Conservation (phyloP, 2,797 vertebrate species). For the Perodicticus potto region DNA sequence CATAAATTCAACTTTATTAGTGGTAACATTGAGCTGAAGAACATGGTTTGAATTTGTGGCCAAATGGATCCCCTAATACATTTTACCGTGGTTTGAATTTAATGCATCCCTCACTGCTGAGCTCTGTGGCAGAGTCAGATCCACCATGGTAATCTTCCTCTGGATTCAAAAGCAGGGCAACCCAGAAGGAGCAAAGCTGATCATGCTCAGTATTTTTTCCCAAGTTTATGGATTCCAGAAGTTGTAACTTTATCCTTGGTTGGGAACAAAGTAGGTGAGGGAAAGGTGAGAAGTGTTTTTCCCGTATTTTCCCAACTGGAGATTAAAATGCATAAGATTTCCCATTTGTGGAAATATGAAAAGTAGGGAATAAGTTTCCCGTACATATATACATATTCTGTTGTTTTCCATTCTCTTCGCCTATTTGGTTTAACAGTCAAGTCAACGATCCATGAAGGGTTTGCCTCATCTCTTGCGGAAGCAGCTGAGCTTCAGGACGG, state of each 20-base stretch:
- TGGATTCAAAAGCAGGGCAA: background rate
- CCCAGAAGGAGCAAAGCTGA: background rate
- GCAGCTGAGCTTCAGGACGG: background rate
- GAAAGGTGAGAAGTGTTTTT: background rate
- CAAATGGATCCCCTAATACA: background rate
- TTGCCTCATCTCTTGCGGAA: background rate
- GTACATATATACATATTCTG: background rate
- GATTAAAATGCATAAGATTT: background rate
- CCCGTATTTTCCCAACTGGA: background rate
- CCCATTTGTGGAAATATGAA: background rate
- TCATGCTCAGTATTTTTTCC: background rate
- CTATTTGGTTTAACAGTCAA: background rate
- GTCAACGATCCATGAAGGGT: background rate
- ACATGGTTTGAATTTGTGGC: background rate
- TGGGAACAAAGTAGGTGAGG: background rate
- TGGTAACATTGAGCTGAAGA: slow-evolving; percentile 11
- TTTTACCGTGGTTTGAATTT: slow-evolving; percentile 1
- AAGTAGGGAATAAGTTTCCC: background rate
- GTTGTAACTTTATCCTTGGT: background rate
- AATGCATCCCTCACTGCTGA: background rate
- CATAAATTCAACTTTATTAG: background rate
- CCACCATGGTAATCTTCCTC: background rate
- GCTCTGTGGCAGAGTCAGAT: background rate
- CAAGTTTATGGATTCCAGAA: background rate
- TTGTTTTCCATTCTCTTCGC: background rate